A percentile compares a stretch with the other conserved stretches of the same genome.
phyloP scores from a whole-genome alignment of 2,113 vertebrate species.

The Nematolebias whitei region DNA sequence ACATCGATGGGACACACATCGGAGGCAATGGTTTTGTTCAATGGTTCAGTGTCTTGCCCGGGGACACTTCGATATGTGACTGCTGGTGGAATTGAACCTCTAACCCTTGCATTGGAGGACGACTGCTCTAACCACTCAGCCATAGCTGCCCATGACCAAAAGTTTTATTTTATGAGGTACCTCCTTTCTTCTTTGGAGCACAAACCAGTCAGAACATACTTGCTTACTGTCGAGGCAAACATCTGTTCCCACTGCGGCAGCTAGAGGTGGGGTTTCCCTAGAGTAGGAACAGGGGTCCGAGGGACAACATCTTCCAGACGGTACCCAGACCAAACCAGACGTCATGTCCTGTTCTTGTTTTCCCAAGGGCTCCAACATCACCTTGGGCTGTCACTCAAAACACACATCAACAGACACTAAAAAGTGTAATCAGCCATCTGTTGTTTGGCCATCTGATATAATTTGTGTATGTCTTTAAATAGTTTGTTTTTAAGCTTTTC shows the following conservation, averaged over 20 bases:
- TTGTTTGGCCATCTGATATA: constrained; percentile 34
- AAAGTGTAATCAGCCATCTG: constrained; percentile 47
- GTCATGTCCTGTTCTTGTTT: constrained; percentile 56
- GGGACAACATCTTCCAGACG: constrained; percentile 64
- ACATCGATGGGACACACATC: too few species aligned
- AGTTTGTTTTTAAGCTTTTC: not conserved
- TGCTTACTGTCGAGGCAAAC: constrained; percentile 67
- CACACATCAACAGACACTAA: not conserved
- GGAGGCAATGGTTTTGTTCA: too few species aligned
- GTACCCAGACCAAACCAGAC: constrained; percentile 66
- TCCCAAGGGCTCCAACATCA: constrained; percentile 48
- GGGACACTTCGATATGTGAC: too few species aligned
- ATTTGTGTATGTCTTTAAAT: constrained; percentile 31
- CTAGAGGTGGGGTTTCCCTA: constrained; percentile 58
- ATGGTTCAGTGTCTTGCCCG: too few species aligned
- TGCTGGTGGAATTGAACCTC: too few species aligned
- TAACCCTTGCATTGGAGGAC: too few species aligned
- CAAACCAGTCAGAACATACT: constrained; percentile 39
- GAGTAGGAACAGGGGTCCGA: constrained; percentile 55
- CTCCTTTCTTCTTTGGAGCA: constrained; percentile 16
- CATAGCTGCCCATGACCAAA: too few species aligned
- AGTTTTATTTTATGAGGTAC: constrained; percentile 27
- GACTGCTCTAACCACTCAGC: too few species aligned
- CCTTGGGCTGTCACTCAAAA: constrained; percentile 66
- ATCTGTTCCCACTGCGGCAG: constrained; percentile 63